These are phyloP conservation scores for Sandelia bainsii DNA, from an alignment of 2,797 vertebrate species.

Conservation along the genomic window DNA sequence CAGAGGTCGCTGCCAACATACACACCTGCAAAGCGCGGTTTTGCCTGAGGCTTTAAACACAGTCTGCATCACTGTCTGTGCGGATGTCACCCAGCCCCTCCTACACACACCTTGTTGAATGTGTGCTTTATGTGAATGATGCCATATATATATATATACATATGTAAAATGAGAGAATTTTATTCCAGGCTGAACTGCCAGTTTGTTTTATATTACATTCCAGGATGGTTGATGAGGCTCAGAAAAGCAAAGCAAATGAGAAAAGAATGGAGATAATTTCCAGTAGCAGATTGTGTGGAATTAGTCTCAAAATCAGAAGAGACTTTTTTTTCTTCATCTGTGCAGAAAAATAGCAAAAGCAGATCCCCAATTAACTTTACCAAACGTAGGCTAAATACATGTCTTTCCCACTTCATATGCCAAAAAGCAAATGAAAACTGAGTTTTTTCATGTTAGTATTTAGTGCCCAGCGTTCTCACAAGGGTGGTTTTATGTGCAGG, in stretches of 20 bases:
- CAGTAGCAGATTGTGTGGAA: conserved; percentile 37
- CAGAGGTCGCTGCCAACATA: conserved; percentile 80
- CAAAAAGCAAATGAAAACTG: conserved; percentile 57
- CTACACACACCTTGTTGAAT: conserved; percentile 60
- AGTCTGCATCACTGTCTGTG: conserved; percentile 70
- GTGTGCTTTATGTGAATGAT: conserved; percentile 63
- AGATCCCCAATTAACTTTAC: conserved; percentile 24
- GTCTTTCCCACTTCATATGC: conserved; percentile 27
- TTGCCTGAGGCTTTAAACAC: conserved; percentile 76
- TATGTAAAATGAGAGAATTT: conserved; percentile 52
- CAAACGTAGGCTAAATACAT: conserved; percentile 28
- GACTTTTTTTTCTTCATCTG: not conserved
- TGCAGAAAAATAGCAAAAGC: conserved; percentile 28
- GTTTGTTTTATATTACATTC: conserved; percentile 62
- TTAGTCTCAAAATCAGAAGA: conserved; percentile 44
- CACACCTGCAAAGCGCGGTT: conserved; percentile 81
- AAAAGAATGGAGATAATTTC: conserved; percentile 50
- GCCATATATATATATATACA: conserved; percentile 38
- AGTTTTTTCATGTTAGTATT: conserved; percentile 60
- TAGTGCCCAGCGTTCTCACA: conserved; percentile 80
- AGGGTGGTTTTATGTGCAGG: conserved; percentile 83
- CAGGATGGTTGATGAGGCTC: conserved; percentile 56
- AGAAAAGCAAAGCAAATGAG: conserved; percentile 53
- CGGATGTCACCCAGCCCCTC: conserved; percentile 44
- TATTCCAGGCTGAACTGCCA: conserved; percentile 54